Percentiles rank a stretch among this genome's conserved stretches.
Conservation (phyloP, 1,140 invertebrate species). For the Phocides pigmalion region DNA sequence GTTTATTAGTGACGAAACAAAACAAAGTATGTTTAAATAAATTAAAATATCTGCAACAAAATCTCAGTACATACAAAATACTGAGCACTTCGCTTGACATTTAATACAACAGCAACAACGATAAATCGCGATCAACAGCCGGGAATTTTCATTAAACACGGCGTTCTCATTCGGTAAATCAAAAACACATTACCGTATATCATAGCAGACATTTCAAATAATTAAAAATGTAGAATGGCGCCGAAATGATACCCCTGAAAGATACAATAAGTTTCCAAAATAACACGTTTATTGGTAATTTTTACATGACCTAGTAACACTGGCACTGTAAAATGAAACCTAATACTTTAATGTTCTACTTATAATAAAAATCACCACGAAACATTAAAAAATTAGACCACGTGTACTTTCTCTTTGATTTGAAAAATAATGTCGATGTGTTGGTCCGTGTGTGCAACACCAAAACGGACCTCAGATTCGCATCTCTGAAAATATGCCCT, state of each 20-base stretch:
- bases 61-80: background rate
- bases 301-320: background rate
- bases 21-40: background rate
- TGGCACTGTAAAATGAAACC: constrained; percentile 5
- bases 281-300: no score
- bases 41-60: background rate
- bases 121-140: constrained; percentile 21
- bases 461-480: constrained; percentile 15
- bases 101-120: constrained; percentile 1
- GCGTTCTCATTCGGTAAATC: constrained; percentile 18
- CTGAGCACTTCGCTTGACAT: background rate
- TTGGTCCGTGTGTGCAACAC: background rate
- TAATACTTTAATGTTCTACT: constrained; percentile 7
- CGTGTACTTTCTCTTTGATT: constrained; percentile 40
- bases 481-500: constrained; percentile 21
- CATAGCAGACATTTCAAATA: constrained; percentile 41
- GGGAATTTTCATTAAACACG: constrained; percentile 11
- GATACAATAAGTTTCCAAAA: background rate
- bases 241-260: constrained; percentile 27
- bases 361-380: constrained; percentile 10
- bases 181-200: constrained; percentile 29
- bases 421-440: constrained; percentile 15
- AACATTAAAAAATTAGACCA: constrained; percentile 12
- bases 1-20: no score
- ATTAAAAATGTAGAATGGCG: constrained; percentile 62